Conservation (phyloP, 2,113 vertebrate species). For the Grammomys dolichurus region DNA sequence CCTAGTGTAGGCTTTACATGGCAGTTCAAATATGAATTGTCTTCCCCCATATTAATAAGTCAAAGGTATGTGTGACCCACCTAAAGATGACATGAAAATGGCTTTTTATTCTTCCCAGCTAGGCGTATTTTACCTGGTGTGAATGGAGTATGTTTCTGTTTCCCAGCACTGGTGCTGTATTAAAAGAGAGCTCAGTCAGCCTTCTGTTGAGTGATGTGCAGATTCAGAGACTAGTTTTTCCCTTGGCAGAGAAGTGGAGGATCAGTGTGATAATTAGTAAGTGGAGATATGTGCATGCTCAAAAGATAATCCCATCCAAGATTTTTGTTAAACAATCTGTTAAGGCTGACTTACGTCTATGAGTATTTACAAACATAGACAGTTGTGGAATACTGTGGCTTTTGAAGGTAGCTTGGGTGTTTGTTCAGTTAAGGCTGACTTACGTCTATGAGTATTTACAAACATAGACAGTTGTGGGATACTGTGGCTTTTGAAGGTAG, state of each 20-base stretch:
- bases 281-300: neutral
- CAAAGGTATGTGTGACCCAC: neutral
- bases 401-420: neutral
- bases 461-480: slow-evolving; percentile 14
- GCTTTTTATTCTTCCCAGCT: slow-evolving; percentile 2
- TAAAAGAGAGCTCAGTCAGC: slow-evolving; percentile 10
- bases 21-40: slow-evolving; percentile 26
- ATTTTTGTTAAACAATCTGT: slow-evolving; percentile 47
- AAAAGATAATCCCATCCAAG: slow-evolving; percentile 18
- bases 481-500: slow-evolving; percentile 5
- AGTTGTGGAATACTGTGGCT: neutral
- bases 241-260: slow-evolving; percentile 47
- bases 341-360: slow-evolving; percentile 3
- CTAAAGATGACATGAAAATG: slow-evolving; percentile 10
- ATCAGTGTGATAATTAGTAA: slow-evolving; percentile 34
- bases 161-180: neutral
- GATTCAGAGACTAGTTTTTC: slow-evolving; percentile 51
- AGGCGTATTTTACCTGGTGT: slow-evolving; percentile 7
- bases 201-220: slow-evolving; percentile 11
- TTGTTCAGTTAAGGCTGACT: slow-evolving; percentile 24
- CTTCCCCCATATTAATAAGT: neutral
- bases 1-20: slow-evolving; percentile 17
- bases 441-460: slow-evolving; percentile 45
- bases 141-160: slow-evolving; percentile 4
- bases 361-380: slow-evolving; percentile 46